Base-by-base conservation (phyloP, 1,140 invertebrate genomes). In the fruit fly (Drosophila melanogaster) region DNA sequence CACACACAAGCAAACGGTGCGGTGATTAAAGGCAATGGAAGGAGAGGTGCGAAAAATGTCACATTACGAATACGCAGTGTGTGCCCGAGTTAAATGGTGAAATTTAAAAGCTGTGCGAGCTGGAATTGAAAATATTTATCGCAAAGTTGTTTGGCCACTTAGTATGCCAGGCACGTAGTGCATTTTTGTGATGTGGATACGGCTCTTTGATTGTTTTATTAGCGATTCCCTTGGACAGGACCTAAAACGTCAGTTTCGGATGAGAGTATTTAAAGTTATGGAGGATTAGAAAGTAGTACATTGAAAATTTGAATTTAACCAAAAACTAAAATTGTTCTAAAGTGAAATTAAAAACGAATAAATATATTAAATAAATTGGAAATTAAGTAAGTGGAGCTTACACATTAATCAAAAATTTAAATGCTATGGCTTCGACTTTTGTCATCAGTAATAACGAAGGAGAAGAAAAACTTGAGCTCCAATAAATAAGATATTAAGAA, bases 61-160 rank as follows among this genome's bases (percentile, higher is more conserved):
- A 70, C 49, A 77, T 77, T 85, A 86, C 73, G 81, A 77, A 85
- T 85, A 85, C 81, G 81, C 81, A 80, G 77, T 66, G 81, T 84
- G 58, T 55, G 76, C 70, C 44, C 38, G 10, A 70, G 58, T 49
- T 79, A 51, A 75, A 81, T 64, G 55, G 51, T 51, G 40, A 71
- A 83, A 64, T 74, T 83, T 60, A 75, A 75, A 69, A 55, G 75
- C 79, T 69, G 76, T 38, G 61, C 59, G 15, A 19, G 60, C 46
- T 51, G 37, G 19, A 57, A 47, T 40, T 56, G 35, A 70, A 70
- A 57, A 67, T 70, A 41, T 57, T 70, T 46, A 50, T 56, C 62
- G 41, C 62, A 67, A 73, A 67, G 46, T 77, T 64, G 51, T 15
- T 33, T 30, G 24, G 19, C 50, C 24, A 33, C 35, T 70, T 53